These are phyloP conservation scores for Epinotia bilunana DNA, from an alignment of 2,888 invertebrate genomes.

Conservation along the genomic window DNA sequence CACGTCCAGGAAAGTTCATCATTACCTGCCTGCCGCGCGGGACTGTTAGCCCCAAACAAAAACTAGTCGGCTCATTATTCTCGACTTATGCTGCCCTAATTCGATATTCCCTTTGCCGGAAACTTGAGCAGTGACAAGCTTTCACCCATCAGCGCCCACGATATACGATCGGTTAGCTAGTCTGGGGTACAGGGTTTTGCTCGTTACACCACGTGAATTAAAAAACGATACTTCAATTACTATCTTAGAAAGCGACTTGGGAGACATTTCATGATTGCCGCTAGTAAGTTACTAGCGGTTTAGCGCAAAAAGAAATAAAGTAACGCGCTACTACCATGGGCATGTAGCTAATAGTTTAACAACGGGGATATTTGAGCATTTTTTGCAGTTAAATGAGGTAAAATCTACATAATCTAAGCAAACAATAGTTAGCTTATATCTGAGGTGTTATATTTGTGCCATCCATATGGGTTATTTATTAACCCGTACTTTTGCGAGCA, in stretches of 20 bases:
- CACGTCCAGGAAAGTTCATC: conserved; percentile 18
- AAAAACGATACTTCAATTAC: conserved; percentile 7
- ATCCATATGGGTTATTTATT: not conserved
- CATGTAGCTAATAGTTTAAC: not conserved
- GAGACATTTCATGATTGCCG: not conserved
- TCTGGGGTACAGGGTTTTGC: conserved; percentile 20
- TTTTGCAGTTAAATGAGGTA: not conserved
- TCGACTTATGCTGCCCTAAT: conserved; percentile 36
- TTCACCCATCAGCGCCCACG: conserved; percentile 37
- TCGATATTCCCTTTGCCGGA: conserved; percentile 36
- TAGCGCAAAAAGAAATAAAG: not conserved
- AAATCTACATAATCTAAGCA: not conserved
- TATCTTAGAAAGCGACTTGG: not conserved
- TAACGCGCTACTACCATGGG: not conserved
- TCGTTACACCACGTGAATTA: conserved; percentile 14
- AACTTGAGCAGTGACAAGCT: conserved; percentile 35
- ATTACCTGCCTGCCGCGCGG: conserved; percentile 20
- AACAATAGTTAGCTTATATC: not conserved
- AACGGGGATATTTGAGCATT: not conserved
- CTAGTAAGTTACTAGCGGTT: not conserved
- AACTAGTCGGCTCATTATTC: conserved; percentile 33
- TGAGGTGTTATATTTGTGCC: not conserved
- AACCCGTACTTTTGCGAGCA: not conserved
- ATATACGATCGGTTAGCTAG: conserved; percentile 13
- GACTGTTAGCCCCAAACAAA: conserved; percentile 23